Percentiles rank a stretch among this genome's conserved stretches.
These are phyloP conservation scores for Arion vulgaris DNA, from an alignment of 1,140 invertebrate species.

Conservation along the genomic window DNA sequence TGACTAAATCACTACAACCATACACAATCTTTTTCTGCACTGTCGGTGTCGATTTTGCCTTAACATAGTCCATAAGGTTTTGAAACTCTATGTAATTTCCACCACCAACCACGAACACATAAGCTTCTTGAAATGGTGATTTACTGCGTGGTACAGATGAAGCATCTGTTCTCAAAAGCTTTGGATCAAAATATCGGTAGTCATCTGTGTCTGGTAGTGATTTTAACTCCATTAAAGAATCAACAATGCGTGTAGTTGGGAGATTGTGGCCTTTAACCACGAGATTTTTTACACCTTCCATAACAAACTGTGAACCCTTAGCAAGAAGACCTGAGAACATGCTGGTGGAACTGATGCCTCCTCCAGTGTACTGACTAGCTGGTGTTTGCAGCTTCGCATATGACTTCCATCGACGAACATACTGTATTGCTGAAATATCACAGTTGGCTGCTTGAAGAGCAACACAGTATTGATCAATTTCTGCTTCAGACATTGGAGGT, in stretches of 20 bases:
- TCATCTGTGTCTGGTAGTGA: constrained; percentile 86
- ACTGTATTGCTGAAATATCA: constrained; percentile 86
- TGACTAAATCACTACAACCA: constrained; percentile 93
- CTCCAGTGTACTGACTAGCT: constrained; percentile 80
- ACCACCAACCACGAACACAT: constrained; percentile 97
- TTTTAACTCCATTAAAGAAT: constrained; percentile 90
- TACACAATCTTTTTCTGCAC: constrained; percentile 89
- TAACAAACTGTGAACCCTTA: constrained; percentile 97
- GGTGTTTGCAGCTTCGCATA: constrained; percentile 86
- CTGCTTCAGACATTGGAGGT: constrained; percentile 83
- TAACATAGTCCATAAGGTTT: constrained; percentile 96
- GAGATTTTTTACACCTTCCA: constrained; percentile 99
- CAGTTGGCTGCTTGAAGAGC: constrained; percentile 87
- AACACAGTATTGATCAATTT: constrained; percentile 86
- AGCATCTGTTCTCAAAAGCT: constrained; percentile 84
- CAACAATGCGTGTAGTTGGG: constrained; percentile 91
- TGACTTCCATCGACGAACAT: constrained; percentile 92
- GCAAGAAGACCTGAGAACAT: constrained; percentile 99
- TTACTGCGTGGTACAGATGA: constrained; percentile 68
- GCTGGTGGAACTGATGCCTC: constrained; percentile 92
- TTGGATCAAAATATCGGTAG: constrained; percentile 93
- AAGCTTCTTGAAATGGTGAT: constrained; percentile 76
- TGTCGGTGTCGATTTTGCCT: constrained; percentile 78
- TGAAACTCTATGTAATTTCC: constrained; percentile 99
- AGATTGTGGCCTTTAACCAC: constrained; percentile 97